Conservation (phyloP, 2,888 invertebrate species). For the Megastigmus dorsalis region DNA sequence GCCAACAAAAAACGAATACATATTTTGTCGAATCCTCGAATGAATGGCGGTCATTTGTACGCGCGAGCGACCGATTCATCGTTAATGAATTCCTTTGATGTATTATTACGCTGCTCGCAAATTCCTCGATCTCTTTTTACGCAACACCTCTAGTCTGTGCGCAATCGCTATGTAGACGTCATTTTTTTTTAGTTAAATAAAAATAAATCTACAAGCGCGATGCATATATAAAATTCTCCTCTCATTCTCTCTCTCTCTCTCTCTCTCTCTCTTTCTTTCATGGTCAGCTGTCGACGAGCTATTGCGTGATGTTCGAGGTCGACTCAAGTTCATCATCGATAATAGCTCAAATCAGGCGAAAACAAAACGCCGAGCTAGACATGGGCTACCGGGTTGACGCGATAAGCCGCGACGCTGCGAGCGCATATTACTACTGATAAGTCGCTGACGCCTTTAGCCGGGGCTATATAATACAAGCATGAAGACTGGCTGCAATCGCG, state of each 20-base stretch:
- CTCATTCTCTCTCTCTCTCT: not conserved
- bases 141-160: too few relatives aligned
- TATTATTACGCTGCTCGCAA: slow-evolving; percentile 4
- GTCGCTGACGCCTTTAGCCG: not conserved
- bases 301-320: slow-evolving; percentile 71
- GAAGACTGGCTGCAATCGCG: slow-evolving; percentile 12
- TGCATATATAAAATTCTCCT: not conserved
- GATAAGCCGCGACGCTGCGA: slow-evolving; percentile 12
- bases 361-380: slow-evolving; percentile 69
- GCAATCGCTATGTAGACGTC: too few relatives aligned
- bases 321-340: slow-evolving; percentile 73
- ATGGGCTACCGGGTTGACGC: slow-evolving; percentile 65
- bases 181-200: too few relatives aligned
- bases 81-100: not conserved
- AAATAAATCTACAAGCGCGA: slow-evolving; percentile 1
- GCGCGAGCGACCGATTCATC: too few relatives aligned
- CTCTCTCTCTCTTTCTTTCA: not conserved
- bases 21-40: slow-evolving; percentile 3
- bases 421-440: slow-evolving; percentile 32
- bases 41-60: too few relatives aligned
- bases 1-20: not conserved
- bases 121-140: too few relatives aligned
- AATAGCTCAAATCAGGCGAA: slow-evolving; percentile 68
- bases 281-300: slow-evolving; percentile 20
- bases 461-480: too few relatives aligned